Evolutionary conservation across 53 echinoderm and acorn worm species (phyloP).

Genomic region (Luidia sarsii): DNA sequence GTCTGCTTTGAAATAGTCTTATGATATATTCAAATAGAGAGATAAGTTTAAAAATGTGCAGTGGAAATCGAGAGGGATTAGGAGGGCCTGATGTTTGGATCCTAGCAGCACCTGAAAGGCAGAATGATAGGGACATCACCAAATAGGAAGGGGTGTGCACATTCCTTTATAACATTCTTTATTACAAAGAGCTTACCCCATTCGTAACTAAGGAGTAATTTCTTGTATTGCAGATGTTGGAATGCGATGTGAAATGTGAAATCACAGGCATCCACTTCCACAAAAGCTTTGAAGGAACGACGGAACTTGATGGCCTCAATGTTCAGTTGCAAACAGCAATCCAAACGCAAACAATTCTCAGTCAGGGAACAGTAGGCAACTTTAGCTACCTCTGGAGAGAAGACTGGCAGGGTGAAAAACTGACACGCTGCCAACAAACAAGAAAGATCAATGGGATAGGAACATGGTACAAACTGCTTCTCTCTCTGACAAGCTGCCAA

Average conservation of each 20-base stretch:
- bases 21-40: no score
- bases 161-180: no score
- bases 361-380: conserved; percentile 41
- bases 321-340: conserved; percentile 40
- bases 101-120: no score
- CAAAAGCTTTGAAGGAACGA: conserved; percentile 31
- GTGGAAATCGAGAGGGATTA: no score
- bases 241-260: conserved; percentile 25
- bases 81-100: no score
- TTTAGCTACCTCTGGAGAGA: conserved; percentile 3
- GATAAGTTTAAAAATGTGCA: no score
- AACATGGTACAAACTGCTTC: no score
- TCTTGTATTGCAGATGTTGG: conserved; percentile 22
- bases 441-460: no score
- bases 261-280: conserved; percentile 38
- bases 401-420: conserved; percentile 23
- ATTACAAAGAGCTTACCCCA: conserved; percentile 28
- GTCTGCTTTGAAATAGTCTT: no score
- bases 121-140: no score
- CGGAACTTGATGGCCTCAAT: conserved; percentile 16
- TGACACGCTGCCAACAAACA: conserved; percentile 5
- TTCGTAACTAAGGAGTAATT: conserved; percentile 23
- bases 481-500: conserved; percentile 16
- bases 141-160: no score
- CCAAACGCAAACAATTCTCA: conserved; percentile 31